Evolutionary conservation across 2,888 invertebrate species (phyloP).

Genomic region (Balanococcus diminutus): DNA sequence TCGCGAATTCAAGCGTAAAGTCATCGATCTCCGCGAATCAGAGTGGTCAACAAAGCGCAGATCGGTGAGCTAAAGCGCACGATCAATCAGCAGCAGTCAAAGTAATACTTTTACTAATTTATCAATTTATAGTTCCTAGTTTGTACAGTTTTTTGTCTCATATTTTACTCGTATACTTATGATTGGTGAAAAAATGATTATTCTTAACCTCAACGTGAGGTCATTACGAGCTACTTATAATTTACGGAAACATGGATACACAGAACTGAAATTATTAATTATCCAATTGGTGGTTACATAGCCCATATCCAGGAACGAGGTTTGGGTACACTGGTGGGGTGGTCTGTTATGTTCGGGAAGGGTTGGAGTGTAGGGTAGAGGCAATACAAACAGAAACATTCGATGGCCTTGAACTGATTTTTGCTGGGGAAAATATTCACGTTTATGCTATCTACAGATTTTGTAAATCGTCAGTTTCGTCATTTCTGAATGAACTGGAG

Average conservation of each 20-base stretch:
- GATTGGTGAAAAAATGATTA: background rate
- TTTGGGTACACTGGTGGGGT: background rate
- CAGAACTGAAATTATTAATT: background rate
- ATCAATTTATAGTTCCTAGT: background rate
- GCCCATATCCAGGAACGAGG: background rate
- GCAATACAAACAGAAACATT: background rate
- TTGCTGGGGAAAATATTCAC: background rate
- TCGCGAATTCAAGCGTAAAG: too few relatives aligned
- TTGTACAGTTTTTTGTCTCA: background rate
- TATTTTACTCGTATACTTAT: background rate
- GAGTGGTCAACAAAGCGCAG: too few relatives aligned
- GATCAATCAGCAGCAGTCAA: background rate
- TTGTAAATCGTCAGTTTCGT: background rate
- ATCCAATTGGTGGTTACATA: background rate
- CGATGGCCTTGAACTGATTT: background rate
- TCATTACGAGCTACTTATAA: background rate
- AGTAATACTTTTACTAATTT: background rate
- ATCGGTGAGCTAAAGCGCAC: background rate
- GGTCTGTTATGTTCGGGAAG: background rate
- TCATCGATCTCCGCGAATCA: too few relatives aligned
- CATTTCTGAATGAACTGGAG: background rate
- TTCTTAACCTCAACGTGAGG: background rate
- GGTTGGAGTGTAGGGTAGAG: background rate
- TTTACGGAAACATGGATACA: background rate
- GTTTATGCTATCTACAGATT: background rate